These are phyloP conservation scores for Chaetoderma sp. DNA, from an alignment of 2,888 invertebrate genomes.

Conservation along the genomic window DNA sequence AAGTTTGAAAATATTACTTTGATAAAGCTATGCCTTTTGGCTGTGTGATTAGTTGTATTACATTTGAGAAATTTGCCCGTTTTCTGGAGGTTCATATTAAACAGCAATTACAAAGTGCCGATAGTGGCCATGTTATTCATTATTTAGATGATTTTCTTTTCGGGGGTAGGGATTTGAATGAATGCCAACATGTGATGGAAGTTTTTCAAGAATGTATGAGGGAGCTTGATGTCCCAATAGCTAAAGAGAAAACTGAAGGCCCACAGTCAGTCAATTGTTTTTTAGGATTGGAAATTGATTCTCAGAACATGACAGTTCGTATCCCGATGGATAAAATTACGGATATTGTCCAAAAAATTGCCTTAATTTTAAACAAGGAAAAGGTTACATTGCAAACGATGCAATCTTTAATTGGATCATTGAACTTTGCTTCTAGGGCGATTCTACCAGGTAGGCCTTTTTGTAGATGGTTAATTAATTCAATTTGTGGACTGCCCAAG, in stretches of 20 bases:
- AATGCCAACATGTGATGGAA: not conserved
- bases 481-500: not conserved
- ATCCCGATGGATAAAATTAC: not conserved
- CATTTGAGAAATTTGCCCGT: slow-evolving; percentile 14
- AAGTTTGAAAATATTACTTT: slow-evolving; percentile 19
- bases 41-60: slow-evolving; percentile 12
- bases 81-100: slow-evolving; percentile 13
- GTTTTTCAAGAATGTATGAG: not conserved
- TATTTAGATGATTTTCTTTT: not conserved
- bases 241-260: not conserved
- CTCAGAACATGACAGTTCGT: not conserved
- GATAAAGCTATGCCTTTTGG: slow-evolving; percentile 22
- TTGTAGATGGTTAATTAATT: not conserved
- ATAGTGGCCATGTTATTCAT: not conserved
- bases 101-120: no score
- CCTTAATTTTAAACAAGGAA: no score
- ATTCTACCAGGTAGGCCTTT: not conserved
- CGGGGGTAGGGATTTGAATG: no score
- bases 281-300: not conserved
- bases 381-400: not conserved
- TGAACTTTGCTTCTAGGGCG: not conserved
- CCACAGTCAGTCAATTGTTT: not conserved
- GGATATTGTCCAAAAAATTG: not conserved
- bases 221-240: not conserved
- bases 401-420: not conserved